Conservation (phyloP, 2,888 invertebrate genomes). For the Agonopterix arenella region DNA sequence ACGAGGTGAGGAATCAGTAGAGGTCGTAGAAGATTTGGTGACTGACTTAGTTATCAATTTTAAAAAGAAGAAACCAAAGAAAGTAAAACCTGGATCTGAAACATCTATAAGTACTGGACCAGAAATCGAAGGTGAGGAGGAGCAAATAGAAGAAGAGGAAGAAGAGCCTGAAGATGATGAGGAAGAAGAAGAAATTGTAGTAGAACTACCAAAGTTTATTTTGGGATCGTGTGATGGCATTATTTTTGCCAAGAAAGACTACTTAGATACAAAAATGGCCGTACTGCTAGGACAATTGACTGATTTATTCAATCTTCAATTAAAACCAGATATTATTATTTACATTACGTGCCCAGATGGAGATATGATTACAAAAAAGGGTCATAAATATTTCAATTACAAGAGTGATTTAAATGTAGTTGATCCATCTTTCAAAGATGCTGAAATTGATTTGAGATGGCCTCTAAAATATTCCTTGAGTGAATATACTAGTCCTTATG, state of each 20-base stretch:
- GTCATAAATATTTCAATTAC: constrained; percentile 47
- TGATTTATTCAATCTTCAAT: constrained; percentile 40
- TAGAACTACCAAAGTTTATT: constrained; percentile 50
- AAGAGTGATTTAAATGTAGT: constrained; percentile 22
- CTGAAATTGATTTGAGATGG: constrained; percentile 38
- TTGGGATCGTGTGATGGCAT: constrained; percentile 43
- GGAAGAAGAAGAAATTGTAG: constrained; percentile 30
- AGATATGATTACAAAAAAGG: constrained; percentile 65
- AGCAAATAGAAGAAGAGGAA: constrained; percentile 26
- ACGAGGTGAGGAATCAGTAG: constrained; percentile 46
- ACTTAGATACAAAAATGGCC: constrained; percentile 34
- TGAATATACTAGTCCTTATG: constrained; percentile 31
- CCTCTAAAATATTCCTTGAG: constrained; percentile 43
- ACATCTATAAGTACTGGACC: constrained; percentile 26
- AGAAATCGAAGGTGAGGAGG: constrained; percentile 22
- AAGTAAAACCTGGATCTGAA: constrained; percentile 5
- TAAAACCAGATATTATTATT: constrained; percentile 71
- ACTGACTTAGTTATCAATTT: constrained; percentile 40
- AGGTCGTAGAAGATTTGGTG: constrained; percentile 33
- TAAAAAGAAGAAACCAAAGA: constrained; percentile 42
- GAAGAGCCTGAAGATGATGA: constrained; percentile 26
- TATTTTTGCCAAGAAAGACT: constrained; percentile 27
- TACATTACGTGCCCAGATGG: constrained; percentile 72
- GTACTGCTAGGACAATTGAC: constrained; percentile 42
- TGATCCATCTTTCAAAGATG: constrained; percentile 26